Percentiles rank a stretch among this genome's conserved stretches.
phyloP scores from a whole-genome alignment of 2,797 vertebrate genomes.

The Harpagifer antarcticus region DNA sequence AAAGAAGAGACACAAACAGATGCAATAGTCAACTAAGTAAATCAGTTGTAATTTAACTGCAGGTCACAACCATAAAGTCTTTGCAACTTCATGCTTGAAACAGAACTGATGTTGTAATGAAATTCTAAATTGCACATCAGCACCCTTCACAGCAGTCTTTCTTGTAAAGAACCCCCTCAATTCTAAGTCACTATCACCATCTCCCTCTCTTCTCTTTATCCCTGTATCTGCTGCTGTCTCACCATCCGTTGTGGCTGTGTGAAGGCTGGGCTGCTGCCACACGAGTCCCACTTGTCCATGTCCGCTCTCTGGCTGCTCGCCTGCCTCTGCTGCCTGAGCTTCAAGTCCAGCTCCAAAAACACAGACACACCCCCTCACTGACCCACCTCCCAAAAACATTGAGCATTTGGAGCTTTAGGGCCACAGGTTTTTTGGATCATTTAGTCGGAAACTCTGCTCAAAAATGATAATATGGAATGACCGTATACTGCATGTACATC shows the following conservation, averaged over 20 bases:
- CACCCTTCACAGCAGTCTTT: neutral
- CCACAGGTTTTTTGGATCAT: conserved; percentile 1
- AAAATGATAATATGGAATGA: neutral
- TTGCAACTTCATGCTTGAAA: neutral
- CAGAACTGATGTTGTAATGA: neutral
- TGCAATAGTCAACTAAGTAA: neutral
- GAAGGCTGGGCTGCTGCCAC: conserved; percentile 78
- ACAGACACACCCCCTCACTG: conserved; percentile 34
- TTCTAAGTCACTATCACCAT: neutral
- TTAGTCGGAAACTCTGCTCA: conserved; percentile 2
- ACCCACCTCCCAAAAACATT: conserved; percentile 12
- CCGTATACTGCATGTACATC: neutral
- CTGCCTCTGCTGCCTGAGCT: conserved; percentile 22
- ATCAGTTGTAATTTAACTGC: neutral
- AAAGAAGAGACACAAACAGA: conserved; percentile 24
- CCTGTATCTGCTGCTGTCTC: conserved; percentile 67
- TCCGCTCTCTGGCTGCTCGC: conserved; percentile 30
- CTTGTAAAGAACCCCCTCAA: neutral
- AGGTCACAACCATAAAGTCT: conserved; percentile 3
- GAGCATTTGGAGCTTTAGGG: neutral
- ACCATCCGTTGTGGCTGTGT: conserved; percentile 86
- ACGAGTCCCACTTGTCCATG: conserved; percentile 69
- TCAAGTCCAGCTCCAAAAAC: conserved; percentile 15
- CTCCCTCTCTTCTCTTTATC: conserved; percentile 6
- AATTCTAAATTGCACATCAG: neutral